These are phyloP conservation scores for Chymomyza fuscimana DNA, from an alignment of 2,888 invertebrate genomes.

Conservation along the genomic window DNA sequence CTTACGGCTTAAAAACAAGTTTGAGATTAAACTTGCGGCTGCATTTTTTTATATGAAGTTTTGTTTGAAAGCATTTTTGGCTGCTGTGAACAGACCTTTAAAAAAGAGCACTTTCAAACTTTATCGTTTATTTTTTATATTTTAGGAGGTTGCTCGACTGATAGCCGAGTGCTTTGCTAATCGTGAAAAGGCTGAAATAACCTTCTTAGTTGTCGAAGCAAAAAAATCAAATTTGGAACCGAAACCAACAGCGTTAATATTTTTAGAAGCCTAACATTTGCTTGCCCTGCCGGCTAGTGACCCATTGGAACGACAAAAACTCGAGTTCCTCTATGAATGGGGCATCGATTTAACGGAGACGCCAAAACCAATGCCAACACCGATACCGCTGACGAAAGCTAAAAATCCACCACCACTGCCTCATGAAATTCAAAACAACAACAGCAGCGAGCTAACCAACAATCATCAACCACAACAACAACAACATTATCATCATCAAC, in stretches of 20 bases:
- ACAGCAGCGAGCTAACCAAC: slow-evolving; percentile 39
- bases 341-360: slow-evolving; percentile 79
- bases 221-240: slow-evolving; percentile 95
- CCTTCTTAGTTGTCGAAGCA: slow-evolving; percentile 95
- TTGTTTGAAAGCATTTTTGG: no score
- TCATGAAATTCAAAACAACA: slow-evolving; percentile 58
- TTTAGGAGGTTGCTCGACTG: slow-evolving; percentile 89
- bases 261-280: slow-evolving; percentile 95
- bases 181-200: slow-evolving; percentile 91
- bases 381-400: slow-evolving; percentile 77
- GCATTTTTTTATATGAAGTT: no score
- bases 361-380: slow-evolving; percentile 78
- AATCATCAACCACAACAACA: slow-evolving; percentile 27
- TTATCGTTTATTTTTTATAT: background rate
- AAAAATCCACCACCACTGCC: slow-evolving; percentile 80
- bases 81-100: no score
- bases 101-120: no score
- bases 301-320: slow-evolving; percentile 77
- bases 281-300: slow-evolving; percentile 91
- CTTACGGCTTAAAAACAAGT: no score
- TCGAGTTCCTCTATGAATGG: slow-evolving; percentile 77
- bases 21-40: no score
- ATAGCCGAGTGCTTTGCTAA: slow-evolving; percentile 97
- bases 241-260: slow-evolving; percentile 93
- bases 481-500: slow-evolving; percentile 16